Conservation (phyloP, 2,888 invertebrate species). For the Branchipolynoe longqiensis region DNA sequence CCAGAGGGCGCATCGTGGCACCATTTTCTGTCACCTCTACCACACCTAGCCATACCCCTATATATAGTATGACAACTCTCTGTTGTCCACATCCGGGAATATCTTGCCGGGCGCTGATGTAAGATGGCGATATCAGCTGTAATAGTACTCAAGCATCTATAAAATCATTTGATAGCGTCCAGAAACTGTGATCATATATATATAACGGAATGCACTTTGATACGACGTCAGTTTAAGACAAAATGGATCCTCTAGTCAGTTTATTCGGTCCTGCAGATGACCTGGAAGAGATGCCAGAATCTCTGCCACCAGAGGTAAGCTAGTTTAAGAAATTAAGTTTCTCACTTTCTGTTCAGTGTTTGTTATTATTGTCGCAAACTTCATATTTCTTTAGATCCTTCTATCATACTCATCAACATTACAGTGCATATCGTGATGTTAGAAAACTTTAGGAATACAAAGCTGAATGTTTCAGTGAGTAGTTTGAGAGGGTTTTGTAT, state of each 20-base stretch:
- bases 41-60: no score
- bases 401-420: no score
- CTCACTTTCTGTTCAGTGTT: not conserved
- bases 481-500: no score
- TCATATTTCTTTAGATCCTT: no score
- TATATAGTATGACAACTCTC: no score
- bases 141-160: conserved; percentile 6
- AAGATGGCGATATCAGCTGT: conserved; percentile 58
- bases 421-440: no score
- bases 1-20: no score
- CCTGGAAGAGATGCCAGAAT: conserved; percentile 70
- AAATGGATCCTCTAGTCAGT: conserved; percentile 91
- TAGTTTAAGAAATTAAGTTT: not conserved
- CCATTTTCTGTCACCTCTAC: no score
- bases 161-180: not conserved
- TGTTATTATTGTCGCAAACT: not conserved
- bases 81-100: conserved; percentile 58
- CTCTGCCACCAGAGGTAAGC: conserved; percentile 78
- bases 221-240: conserved; percentile 36
- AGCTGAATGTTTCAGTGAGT: no score
- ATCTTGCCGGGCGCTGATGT: conserved; percentile 37
- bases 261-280: conserved; percentile 87
- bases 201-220: conserved; percentile 46
- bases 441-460: no score
- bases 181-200: conserved; percentile 33